Evolutionary conservation across 1,140 invertebrate species (phyloP).

Genomic region (Hypsibius dujardini): DNA sequence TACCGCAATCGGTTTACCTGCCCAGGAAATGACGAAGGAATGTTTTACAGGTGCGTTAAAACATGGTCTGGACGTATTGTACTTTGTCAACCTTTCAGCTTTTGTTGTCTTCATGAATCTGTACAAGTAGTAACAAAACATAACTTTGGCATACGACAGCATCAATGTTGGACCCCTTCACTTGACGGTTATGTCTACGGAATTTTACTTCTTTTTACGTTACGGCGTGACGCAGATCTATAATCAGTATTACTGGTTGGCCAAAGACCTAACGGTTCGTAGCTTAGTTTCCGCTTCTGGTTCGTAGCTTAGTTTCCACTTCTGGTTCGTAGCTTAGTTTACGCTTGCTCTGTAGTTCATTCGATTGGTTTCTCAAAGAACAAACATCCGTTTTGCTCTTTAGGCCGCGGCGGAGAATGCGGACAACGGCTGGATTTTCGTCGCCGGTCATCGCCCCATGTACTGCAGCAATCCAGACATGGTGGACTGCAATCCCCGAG

Average conservation of each 20-base stretch:
- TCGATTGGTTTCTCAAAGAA: not conserved
- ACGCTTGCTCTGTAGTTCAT: too few species aligned
- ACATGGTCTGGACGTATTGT: too few species aligned
- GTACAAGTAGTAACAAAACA: too few species aligned
- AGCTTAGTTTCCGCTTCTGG: too few species aligned
- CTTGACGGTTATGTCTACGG: slow-evolving; percentile 75
- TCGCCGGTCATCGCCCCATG: slow-evolving; percentile 85
- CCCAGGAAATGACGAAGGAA: slow-evolving; percentile 53
- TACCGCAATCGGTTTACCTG: slow-evolving; percentile 68
- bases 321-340: too few species aligned
- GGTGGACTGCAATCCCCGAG: slow-evolving; percentile 50
- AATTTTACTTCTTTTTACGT: slow-evolving; percentile 73
- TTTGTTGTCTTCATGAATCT: too few species aligned
- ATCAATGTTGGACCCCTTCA: slow-evolving; percentile 71
- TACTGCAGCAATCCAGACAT: slow-evolving; percentile 75
- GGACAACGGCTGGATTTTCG: slow-evolving; percentile 65
- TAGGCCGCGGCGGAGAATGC: slow-evolving; percentile 35
- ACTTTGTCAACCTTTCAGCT: too few species aligned
- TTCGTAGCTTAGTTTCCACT: too few species aligned
- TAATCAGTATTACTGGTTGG: slow-evolving; percentile 74
- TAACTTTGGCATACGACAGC: slow-evolving; percentile 28
- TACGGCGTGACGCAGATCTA: slow-evolving; percentile 64
- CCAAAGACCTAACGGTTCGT: slow-evolving; percentile 51
- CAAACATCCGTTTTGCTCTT: not conserved
- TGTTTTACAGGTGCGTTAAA: slow-evolving; percentile 59